Conservation (phyloP, 2,113 vertebrate genomes). For the Melierax canorus region DNA sequence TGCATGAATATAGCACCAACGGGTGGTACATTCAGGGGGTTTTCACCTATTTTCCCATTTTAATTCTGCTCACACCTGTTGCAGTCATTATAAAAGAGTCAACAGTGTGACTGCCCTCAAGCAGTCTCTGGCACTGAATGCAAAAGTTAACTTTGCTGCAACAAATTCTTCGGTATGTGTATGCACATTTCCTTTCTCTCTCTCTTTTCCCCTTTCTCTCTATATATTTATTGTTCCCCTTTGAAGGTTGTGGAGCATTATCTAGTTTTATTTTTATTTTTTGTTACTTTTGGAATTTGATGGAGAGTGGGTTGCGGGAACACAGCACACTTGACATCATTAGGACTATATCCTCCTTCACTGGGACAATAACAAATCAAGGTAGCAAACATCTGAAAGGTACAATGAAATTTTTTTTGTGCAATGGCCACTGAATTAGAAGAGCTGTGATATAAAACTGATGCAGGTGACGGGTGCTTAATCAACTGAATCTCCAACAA, state of each 20-base stretch:
- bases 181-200: background rate
- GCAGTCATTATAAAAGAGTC: background rate
- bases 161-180: background rate
- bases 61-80: background rate
- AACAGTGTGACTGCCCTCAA: background rate
- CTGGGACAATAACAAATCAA: background rate
- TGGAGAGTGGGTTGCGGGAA: background rate
- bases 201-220: background rate
- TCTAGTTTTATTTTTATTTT: background rate
- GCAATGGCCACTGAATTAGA: conserved; percentile 14
- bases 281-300: background rate
- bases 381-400: background rate
- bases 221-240: background rate
- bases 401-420: background rate
- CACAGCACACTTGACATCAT: background rate
- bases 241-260: background rate
- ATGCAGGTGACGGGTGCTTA: background rate
- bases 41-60: background rate
- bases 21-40: background rate
- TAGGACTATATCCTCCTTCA: background rate
- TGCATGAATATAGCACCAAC: background rate
- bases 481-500: conserved; percentile 3
- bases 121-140: background rate
- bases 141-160: background rate
- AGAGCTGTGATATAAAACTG: conserved; percentile 18